These are phyloP conservation scores for Dryoscopus gambensis DNA, from an alignment of 2,113 vertebrate species.

Conservation along the genomic window DNA sequence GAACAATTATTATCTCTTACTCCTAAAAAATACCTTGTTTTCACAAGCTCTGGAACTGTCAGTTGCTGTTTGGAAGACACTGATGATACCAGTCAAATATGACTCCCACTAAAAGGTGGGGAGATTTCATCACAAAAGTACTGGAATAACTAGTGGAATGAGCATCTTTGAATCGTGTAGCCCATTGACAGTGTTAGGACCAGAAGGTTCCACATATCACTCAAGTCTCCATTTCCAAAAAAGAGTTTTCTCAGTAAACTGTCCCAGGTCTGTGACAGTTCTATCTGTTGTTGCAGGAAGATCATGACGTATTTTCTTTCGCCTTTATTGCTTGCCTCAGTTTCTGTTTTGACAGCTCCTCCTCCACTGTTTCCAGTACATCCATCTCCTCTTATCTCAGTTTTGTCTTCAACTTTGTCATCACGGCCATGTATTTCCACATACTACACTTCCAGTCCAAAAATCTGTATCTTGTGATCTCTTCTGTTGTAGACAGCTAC, in stretches of 20 bases:
- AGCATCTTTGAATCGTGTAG: not conserved
- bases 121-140: not conserved
- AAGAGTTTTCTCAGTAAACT: not conserved
- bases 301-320: not conserved
- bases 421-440: not conserved
- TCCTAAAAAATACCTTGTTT: not conserved
- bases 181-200: not conserved
- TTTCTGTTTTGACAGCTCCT: not conserved
- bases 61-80: not conserved
- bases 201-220: not conserved
- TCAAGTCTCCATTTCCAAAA: not conserved
- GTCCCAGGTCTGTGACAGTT: not conserved
- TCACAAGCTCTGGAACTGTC: not conserved
- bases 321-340: not conserved
- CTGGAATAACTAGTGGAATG: not conserved
- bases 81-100: not conserved
- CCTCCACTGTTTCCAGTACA: not conserved
- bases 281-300: not conserved
- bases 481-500: not conserved
- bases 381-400: not conserved
- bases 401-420: not conserved
- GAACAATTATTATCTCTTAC: not conserved
- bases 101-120: not conserved
- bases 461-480: not conserved
- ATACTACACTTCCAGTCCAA: not conserved